A percentile compares a stretch with the other conserved stretches of the same genome.
These are phyloP conservation scores for Mormyrops boulengeri DNA, from an alignment of 2,797 vertebrate species.

Conservation along the genomic window DNA sequence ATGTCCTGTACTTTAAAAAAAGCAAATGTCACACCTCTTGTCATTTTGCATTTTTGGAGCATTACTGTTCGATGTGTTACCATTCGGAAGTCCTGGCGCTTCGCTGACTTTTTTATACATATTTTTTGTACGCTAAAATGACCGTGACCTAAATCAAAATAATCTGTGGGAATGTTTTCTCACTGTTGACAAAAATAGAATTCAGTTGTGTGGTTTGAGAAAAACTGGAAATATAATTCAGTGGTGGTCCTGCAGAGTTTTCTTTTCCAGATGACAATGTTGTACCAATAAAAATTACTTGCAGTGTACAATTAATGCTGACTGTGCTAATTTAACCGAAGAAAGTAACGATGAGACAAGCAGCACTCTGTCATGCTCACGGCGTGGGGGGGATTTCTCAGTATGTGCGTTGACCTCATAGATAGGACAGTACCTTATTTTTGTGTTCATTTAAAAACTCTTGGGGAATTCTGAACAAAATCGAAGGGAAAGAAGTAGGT, in stretches of 20 bases:
- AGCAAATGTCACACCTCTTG: conserved; percentile 32
- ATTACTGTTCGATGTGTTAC: conserved; percentile 21
- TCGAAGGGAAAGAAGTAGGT: conserved; percentile 18
- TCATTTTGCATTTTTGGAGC: not conserved
- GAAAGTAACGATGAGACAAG: not conserved
- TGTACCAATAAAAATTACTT: not conserved
- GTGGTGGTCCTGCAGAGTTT: conserved; percentile 14
- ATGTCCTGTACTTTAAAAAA: conserved; percentile 42
- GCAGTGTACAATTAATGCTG: not conserved
- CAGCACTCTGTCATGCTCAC: not conserved
- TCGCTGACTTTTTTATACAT: conserved; percentile 9
- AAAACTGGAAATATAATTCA: not conserved
- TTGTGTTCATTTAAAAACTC: conserved; percentile 23
- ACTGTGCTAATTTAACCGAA: not conserved
- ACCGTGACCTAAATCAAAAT: conserved; percentile 17
- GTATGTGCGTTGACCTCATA: not conserved
- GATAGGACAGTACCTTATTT: not conserved
- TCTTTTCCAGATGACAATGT: conserved; percentile 24
- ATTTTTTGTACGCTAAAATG: conserved; percentile 22
- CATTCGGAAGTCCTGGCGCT: conserved; percentile 41
- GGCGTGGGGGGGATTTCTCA: not conserved
- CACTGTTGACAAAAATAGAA: conserved; percentile 13
- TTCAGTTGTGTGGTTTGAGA: not conserved
- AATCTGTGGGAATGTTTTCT: conserved; percentile 12
- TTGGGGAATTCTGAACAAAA: conserved; percentile 35